Conservation (phyloP, 2,113 vertebrate genomes). For the Corapipo altera region DNA sequence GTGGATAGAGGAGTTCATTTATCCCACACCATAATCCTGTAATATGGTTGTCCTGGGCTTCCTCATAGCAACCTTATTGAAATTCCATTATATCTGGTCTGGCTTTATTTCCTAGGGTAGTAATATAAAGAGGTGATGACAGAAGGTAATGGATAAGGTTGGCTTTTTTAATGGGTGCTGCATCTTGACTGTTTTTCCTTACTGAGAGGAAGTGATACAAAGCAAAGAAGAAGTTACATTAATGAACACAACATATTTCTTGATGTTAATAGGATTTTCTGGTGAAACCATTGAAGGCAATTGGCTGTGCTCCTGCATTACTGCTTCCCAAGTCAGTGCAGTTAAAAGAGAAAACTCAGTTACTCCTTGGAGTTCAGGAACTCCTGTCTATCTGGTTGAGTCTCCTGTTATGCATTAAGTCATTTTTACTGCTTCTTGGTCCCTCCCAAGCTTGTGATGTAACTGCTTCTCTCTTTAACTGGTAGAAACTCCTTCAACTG, state of each 20-base stretch:
- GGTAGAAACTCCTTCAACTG: conserved; percentile 19
- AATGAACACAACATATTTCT: background rate
- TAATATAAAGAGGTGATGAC: conserved; percentile 34
- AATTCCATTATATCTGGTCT: background rate
- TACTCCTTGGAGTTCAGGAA: conserved; percentile 15
- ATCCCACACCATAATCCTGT: background rate
- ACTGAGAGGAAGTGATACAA: background rate
- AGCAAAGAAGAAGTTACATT: background rate
- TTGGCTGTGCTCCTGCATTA: background rate
- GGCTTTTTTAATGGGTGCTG: background rate
- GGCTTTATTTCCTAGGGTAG: background rate
- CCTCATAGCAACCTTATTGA: background rate
- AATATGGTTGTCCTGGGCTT: background rate
- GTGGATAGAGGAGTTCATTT: background rate
- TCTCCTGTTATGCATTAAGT: conserved; percentile 4
- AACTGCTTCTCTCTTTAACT: background rate
- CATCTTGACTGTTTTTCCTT: background rate
- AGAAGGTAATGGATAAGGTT: background rate
- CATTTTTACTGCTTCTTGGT: conserved; percentile 58
- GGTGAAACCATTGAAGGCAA: background rate
- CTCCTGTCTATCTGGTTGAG: background rate
- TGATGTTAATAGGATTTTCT: conserved; percentile 2
- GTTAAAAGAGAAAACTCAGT: background rate
- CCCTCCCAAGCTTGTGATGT: conserved; percentile 34
- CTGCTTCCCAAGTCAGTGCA: background rate